Evolutionary conservation across 1,140 invertebrate genomes (phyloP), one percentile per base, ranked within the genome.

Genomic region (Dreissena polymorpha): DNA sequence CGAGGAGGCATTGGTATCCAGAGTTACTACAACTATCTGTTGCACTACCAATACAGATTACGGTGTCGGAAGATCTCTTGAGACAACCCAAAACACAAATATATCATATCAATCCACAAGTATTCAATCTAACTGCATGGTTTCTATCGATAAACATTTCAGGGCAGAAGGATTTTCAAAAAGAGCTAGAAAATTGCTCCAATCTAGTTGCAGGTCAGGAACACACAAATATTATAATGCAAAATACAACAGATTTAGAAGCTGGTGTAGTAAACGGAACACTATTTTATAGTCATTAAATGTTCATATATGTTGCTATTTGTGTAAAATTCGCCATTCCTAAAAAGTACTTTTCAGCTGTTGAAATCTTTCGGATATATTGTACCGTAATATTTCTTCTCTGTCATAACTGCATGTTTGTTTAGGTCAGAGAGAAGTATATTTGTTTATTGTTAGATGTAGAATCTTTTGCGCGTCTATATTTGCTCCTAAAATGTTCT

Each of bases 41-140:
- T 57, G 69, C 49, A 12, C 39, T 7, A 21, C 77, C 25, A 83
- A 49, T 84, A 16, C 49, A 57, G n/a, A 51, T 71, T 18, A 69
- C 82, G 69, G 53, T 27, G n/a, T n/a, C n/a, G n/a, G n/a, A n/a
- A 8, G 13, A 67, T 69, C 78, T 57, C 29, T 51, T 76, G 25
- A 65, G 55, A 53, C 67, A 69, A 23, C 71, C 25, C 57, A 10
- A 18, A 21, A 25, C 53, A 71, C 49, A 39, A 60, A 70, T 12
- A 55, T 12, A 12, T 55, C 18, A 55, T 55, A n/a, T n/a, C n/a
- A n/a, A n/a, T n/a, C n/a, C 18, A 12, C 18, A 71, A 18, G 69
- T 70, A 49, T 77, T 77, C 27, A 71, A 85, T 29, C 55, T 74
- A 18, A 72, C 70, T 18, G 79, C 86, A 82, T 86, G 71, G 83